Evolutionary conservation across 2,113 vertebrate genomes (phyloP).

Genomic region (Lophotis ruficrista): DNA sequence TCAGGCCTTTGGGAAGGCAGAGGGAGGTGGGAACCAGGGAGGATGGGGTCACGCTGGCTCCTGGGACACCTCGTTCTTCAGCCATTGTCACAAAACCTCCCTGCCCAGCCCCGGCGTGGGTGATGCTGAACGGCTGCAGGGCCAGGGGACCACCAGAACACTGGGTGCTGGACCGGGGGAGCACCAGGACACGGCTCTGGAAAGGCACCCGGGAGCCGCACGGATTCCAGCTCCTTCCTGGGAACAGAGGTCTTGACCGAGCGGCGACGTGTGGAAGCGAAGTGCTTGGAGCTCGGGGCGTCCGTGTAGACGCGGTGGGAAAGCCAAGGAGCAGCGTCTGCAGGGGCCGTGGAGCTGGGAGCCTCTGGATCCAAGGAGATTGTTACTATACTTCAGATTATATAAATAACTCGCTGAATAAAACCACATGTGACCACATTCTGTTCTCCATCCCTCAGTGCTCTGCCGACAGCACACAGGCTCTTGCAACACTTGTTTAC

Average conservation of each 20-base stretch:
- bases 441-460: constrained; percentile 22
- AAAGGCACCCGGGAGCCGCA: rapidly evolving
- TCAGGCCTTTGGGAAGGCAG: background rate
- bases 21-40: background rate
- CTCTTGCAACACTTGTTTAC: constrained; percentile 49
- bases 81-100: background rate
- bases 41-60: background rate
- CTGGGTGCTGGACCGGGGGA: background rate
- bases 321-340: constrained; percentile 23
- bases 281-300: background rate
- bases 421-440: constrained; percentile 61
- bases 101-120: background rate
- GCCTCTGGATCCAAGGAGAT: constrained; percentile 5
- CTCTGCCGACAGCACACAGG: constrained; percentile 1
- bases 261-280: rapidly evolving
- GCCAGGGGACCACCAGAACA: too few relatives aligned
- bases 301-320: background rate
- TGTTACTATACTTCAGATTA: constrained; percentile 49
- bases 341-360: background rate
- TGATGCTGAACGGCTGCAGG: rapidly evolving
- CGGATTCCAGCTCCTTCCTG: background rate
- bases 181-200: rapidly evolving
- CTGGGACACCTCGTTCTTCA: background rate
- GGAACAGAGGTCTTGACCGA: background rate
- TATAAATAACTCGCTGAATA: constrained; percentile 58